Conservation (phyloP, 2,888 invertebrate species). For the Oxystoma pomonae region DNA sequence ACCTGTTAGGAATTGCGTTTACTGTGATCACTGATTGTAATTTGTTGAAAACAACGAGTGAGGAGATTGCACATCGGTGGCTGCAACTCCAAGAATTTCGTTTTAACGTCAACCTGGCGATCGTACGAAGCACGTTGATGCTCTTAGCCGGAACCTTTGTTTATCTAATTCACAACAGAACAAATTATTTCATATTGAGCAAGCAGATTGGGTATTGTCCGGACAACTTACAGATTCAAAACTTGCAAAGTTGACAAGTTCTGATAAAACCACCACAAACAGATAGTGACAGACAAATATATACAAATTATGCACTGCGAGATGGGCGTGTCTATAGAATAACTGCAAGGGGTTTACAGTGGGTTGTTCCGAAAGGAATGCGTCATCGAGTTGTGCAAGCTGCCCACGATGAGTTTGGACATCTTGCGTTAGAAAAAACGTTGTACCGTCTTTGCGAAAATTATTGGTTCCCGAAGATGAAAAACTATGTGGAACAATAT, state of each 20-base stretch:
- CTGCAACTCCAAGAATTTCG: slow-evolving; percentile 20
- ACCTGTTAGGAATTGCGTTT: slow-evolving; percentile 8
- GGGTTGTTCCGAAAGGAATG: slow-evolving; percentile 38
- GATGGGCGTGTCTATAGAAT: slow-evolving; percentile 20
- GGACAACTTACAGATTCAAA: slow-evolving; percentile 6
- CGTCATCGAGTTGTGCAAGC: slow-evolving; percentile 27
- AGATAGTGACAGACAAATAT: slow-evolving; percentile 7
- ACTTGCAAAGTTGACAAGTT: not conserved
- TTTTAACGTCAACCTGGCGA: slow-evolving; percentile 17
- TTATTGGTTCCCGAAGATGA: slow-evolving; percentile 45
- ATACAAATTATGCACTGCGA: slow-evolving; percentile 16
- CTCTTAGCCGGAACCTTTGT: slow-evolving; percentile 18
- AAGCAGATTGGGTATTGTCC: slow-evolving; percentile 12
- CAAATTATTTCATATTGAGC: slow-evolving; percentile 13
- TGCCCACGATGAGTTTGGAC: slow-evolving; percentile 43
- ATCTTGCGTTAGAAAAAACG: slow-evolving; percentile 40
- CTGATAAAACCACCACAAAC: slow-evolving; percentile 9
- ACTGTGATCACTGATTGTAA: slow-evolving; percentile 11
- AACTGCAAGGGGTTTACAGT: slow-evolving; percentile 25
- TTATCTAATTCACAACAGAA: no score
- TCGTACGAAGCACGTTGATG: slow-evolving; percentile 23
- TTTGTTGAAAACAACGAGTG: slow-evolving; percentile 5
- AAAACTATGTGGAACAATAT: slow-evolving; percentile 40
- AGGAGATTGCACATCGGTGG: slow-evolving; percentile 19
- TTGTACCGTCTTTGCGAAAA: slow-evolving; percentile 31